Conservation (phyloP, 37 sponge, comb jelly and placozoan genomes). For the Beroe forskalii region DNA sequence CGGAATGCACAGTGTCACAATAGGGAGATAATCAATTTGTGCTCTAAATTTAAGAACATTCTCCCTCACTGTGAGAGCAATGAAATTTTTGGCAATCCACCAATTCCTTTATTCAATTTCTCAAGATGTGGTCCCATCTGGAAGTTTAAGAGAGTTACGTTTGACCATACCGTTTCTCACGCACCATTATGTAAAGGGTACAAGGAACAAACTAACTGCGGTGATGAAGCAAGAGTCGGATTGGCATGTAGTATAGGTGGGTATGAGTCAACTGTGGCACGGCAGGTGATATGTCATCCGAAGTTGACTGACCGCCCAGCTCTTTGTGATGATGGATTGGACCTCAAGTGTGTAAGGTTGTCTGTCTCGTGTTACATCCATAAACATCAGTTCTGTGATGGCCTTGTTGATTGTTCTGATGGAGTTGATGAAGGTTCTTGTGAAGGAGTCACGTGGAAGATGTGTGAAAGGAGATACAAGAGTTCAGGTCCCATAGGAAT, state of each 20-base stretch:
- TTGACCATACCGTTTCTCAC: neutral
- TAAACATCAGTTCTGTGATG: slow-evolving; percentile 22
- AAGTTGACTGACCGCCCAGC: neutral
- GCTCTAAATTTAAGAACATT: neutral
- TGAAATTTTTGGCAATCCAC: neutral
- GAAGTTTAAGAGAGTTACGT: neutral
- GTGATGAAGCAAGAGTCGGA: neutral
- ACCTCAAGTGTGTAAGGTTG: neutral
- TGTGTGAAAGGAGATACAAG: neutral
- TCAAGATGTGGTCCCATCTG: slow-evolving; percentile 26
- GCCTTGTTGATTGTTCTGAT: neutral
- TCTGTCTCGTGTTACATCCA: neutral
- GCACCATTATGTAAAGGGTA: neutral
- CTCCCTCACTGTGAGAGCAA: neutral
- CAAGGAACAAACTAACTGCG: slow-evolving; percentile 10
- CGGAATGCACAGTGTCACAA: neutral
- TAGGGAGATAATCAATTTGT: neutral
- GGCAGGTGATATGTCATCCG: neutral
- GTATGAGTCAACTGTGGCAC: neutral
- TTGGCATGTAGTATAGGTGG: neutral
- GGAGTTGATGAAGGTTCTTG: neutral
- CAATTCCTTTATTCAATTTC: slow-evolving; percentile 21
- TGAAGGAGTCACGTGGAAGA: neutral
- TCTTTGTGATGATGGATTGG: neutral
- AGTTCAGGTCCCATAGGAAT: neutral